phyloP scores from a whole-genome alignment of 2,797 vertebrate genomes.

The Paedocypris micromegethes region DNA sequence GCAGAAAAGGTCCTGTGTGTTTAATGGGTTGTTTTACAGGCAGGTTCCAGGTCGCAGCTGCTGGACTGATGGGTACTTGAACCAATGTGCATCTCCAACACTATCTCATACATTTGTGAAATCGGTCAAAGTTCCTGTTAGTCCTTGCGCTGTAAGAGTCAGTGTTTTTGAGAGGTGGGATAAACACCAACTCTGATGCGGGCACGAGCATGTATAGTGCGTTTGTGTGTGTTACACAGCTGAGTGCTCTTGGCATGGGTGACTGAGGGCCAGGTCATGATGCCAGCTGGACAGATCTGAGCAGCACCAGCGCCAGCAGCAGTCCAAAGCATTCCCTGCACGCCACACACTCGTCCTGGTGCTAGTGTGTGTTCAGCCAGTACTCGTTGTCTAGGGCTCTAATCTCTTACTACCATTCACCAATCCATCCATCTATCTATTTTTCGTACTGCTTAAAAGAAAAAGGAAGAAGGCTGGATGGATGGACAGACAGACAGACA shows the following conservation, averaged over 20 bases:
- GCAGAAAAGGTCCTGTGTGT: constrained; percentile 21
- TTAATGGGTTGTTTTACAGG: constrained; percentile 12
- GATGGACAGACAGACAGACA: too few species aligned
- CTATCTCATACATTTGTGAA: constrained; percentile 22
- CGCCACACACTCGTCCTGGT: constrained; percentile 58
- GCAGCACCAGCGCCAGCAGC: constrained; percentile 53
- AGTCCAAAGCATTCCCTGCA: constrained; percentile 46
- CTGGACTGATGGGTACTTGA: constrained; percentile 37
- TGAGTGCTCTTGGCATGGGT: constrained; percentile 51
- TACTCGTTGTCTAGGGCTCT: not conserved
- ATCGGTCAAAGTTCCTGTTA: constrained; percentile 17
- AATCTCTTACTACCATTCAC: too few species aligned
- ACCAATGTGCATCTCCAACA: constrained; percentile 18
- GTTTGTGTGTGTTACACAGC: constrained; percentile 50
- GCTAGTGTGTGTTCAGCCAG: constrained; percentile 62
- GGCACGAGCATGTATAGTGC: constrained; percentile 4
- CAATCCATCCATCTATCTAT: too few species aligned
- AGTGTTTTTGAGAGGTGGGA: constrained; percentile 24
- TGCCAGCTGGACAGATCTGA: constrained; percentile 53
- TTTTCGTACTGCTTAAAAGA: too few species aligned
- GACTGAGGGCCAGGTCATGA: constrained; percentile 19
- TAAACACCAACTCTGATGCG: constrained; percentile 22
- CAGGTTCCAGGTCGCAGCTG: constrained; percentile 26
- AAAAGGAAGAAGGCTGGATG: too few species aligned
- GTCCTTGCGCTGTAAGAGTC: not conserved